phyloP scores from a whole-genome alignment of 1,140 invertebrate species.

The Sitophilus oryzae region DNA sequence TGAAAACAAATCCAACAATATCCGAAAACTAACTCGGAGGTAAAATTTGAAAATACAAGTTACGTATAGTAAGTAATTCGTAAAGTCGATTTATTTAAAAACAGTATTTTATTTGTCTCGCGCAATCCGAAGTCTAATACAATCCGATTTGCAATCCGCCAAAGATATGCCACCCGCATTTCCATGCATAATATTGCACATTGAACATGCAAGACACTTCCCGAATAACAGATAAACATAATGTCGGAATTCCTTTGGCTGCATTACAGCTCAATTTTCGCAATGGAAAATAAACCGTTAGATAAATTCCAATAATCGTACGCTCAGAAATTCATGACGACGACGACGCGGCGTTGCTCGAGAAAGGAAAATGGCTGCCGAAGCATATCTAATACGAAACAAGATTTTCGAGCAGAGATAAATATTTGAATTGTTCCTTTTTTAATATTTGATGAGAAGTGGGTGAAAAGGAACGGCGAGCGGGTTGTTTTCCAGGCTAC shows the following conservation, averaged over 20 bases:
- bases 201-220: constrained; percentile 9
- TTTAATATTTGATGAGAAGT: too few species aligned
- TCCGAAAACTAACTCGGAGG: too few species aligned
- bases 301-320: background rate
- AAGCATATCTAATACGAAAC: background rate
- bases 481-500: too few species aligned
- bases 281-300: background rate
- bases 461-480: too few species aligned
- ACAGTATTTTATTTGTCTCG: background rate
- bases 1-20: too few species aligned
- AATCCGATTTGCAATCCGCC: background rate
- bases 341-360: background rate
- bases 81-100: background rate
- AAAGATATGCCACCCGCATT: background rate
- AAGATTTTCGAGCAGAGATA: background rate
- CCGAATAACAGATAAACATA: constrained; percentile 13
- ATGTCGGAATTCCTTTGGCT: background rate
- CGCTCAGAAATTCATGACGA: background rate
- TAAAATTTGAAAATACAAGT: too few species aligned
- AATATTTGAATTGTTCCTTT: too few species aligned
- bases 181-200: background rate
- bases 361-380: background rate
- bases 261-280: background rate
- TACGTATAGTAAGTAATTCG: too few species aligned
- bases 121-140: background rate